phyloP scores from a whole-genome alignment of 2,797 vertebrate genomes.

The Melanotaenia nigrans region DNA sequence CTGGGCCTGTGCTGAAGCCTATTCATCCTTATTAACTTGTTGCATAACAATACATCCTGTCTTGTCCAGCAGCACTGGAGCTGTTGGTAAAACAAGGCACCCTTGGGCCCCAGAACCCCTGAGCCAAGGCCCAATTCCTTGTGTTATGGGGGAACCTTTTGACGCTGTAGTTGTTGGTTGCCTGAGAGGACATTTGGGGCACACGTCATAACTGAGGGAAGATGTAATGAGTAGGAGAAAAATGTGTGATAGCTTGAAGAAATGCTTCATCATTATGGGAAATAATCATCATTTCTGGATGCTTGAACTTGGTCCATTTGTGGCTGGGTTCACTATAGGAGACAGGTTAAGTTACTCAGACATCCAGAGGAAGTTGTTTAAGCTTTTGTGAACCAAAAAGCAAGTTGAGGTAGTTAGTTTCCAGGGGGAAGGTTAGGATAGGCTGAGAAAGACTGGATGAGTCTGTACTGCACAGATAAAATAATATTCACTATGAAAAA shows the following conservation, averaged over 20 bases:
- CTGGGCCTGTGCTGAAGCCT: slow-evolving; percentile 53
- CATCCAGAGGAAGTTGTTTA: not conserved
- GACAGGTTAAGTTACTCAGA: not conserved
- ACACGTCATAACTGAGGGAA: slow-evolving; percentile 51
- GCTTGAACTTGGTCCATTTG: not conserved
- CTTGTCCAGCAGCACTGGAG: slow-evolving; percentile 64
- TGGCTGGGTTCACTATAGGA: not conserved
- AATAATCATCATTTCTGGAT: not conserved
- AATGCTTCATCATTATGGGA: slow-evolving; percentile 6
- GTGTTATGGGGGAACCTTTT: slow-evolving; percentile 50
- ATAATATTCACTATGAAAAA: too few species aligned
- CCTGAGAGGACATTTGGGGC: slow-evolving; percentile 51
- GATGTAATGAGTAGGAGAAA: slow-evolving; percentile 25
- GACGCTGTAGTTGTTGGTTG: slow-evolving; percentile 35
- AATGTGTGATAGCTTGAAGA: slow-evolving; percentile 7
- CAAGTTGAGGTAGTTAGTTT: too few species aligned
- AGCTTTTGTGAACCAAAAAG: not conserved
- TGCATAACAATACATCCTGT: slow-evolving; percentile 78
- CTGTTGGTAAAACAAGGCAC: slow-evolving; percentile 80
- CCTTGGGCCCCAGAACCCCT: slow-evolving; percentile 60
- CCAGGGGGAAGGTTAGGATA: too few species aligned
- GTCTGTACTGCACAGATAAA: too few species aligned
- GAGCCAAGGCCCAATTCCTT: slow-evolving; percentile 48
- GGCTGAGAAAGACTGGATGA: too few species aligned
- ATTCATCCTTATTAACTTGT: slow-evolving; percentile 77